Evolutionary conservation across 2,888 invertebrate genomes (phyloP), one percentile per base, ranked within the genome.

Genomic region (Panzeria rudis): DNA sequence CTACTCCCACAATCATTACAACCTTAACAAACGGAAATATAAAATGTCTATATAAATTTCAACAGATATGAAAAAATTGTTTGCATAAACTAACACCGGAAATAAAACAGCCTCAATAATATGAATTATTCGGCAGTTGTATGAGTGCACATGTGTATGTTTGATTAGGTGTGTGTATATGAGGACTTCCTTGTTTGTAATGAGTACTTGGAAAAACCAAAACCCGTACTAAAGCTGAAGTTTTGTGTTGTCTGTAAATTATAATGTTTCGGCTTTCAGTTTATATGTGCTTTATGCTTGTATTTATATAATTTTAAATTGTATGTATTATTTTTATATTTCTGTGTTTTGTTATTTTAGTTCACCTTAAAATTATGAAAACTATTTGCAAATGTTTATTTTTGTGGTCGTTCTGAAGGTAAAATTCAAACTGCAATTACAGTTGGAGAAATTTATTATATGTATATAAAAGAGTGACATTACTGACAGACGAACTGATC

Each of bases 61-160:
- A 35, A 11, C 50, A 71, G 52, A 78, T 71, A 61, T 17, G 9
- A 32, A 77, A 69, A 61, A 41, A 52, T 41, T 17, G 23, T 62
- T 69, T 62, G 44, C 44, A 68, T 52, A 62, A 69, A 54, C 75
- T 69, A 62, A 82, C 52, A 83, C 82, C 64, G 82, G 76, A 83
- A 66, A 59, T 77, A 8, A 71, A 52, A 76, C 71, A 77, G 82
- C 71, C 76, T 83, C 64, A 61, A 66, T 15, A 62, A 38, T 32
- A 38, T 71, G 29, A 56, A 71, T 71, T 56, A 32, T 71, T 64
- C 64, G 47, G 35, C 13, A 61, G 35, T 82, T 52, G 66, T 41
- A 50, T 38, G 23, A 17, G n/a, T 47, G 38, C 25, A 17, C 20
- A 5, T 41, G 5, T 59, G 9, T 32, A 1, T 0, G 9, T 13